Evolutionary conservation across 92 coral and sea anemone species (phyloP).

Genomic region (Epizoanthus ramosus): DNA sequence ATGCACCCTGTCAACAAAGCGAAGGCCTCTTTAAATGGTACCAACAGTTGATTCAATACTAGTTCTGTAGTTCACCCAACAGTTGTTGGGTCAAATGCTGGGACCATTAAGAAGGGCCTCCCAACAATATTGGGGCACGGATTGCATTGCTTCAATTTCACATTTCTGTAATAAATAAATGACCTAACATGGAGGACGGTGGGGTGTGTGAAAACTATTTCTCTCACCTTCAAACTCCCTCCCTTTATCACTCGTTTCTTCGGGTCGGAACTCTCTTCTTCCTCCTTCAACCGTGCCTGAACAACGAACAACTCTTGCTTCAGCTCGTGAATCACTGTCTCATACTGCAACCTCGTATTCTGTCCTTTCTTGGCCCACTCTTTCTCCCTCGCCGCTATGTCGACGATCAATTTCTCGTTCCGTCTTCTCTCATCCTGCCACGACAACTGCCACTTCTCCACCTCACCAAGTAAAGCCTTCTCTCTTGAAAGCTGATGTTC

Average conservation of each 20-base stretch:
- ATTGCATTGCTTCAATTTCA: too few species aligned
- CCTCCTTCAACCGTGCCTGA: conserved; percentile 78
- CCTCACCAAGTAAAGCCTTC: conserved; percentile 69
- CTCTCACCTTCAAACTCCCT: conserved; percentile 85
- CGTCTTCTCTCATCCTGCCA: conserved; percentile 95
- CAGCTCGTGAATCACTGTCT: conserved; percentile 85
- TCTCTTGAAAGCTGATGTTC: conserved; percentile 85
- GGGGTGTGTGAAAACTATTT: neutral
- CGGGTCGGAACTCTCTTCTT: conserved; percentile 68
- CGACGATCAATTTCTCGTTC: conserved; percentile 84
- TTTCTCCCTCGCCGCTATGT: conserved; percentile 84
- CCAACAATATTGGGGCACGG: too few species aligned
- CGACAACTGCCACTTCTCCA: conserved; percentile 90
- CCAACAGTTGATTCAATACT: too few species aligned
- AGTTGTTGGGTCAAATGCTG: too few species aligned
- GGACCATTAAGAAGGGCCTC: too few species aligned
- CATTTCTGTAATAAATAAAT: too few species aligned
- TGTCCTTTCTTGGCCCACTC: conserved; percentile 86
- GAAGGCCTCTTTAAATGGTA: too few species aligned
- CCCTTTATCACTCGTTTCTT: conserved; percentile 80
- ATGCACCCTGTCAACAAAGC: conserved; percentile 62
- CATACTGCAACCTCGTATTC: conserved; percentile 74
- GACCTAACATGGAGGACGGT: too few species aligned
- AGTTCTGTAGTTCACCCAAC: too few species aligned
- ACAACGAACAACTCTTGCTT: conserved; percentile 92